phyloP scores from a whole-genome alignment of 2,888 invertebrate species.

The Rotaria macrura region DNA sequence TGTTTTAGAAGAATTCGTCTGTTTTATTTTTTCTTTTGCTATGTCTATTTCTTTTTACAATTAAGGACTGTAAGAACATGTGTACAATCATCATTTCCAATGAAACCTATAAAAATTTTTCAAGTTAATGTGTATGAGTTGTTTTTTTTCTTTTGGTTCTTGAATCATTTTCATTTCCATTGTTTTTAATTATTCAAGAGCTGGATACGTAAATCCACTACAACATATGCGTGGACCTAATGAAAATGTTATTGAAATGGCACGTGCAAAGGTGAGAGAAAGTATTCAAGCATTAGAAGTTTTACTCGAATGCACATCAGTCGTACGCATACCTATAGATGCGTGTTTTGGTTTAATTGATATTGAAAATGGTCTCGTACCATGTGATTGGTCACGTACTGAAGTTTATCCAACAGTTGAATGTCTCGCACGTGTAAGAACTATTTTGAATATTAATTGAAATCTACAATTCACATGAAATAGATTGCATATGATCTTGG shows the following conservation, averaged over 20 bases:
- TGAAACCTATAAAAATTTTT: background rate
- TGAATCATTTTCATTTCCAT: background rate
- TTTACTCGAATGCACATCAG: background rate
- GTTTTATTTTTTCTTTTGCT: no score
- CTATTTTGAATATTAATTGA: background rate
- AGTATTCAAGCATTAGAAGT: background rate
- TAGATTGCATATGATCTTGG: background rate
- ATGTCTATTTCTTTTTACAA: no score
- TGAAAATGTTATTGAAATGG: constrained; percentile 15
- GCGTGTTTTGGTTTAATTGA: constrained; percentile 19
- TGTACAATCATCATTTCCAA: constrained; percentile 17
- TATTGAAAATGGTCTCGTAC: background rate
- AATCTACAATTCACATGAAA: background rate
- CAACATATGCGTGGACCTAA: constrained; percentile 11
- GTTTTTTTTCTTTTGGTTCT: background rate
- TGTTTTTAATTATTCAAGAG: background rate
- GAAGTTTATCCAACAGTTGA: background rate
- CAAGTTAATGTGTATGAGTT: background rate
- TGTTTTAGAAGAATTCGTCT: no score
- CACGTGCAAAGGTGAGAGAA: background rate
- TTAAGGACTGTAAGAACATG: background rate
- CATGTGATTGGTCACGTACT: background rate
- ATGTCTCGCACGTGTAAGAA: background rate
- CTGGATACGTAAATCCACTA: constrained; percentile 20
- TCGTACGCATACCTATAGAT: background rate